Evolutionary conservation across 2,888 invertebrate species (phyloP), one percentile per base, ranked within the genome.

Genomic region (Julus scanicus): DNA sequence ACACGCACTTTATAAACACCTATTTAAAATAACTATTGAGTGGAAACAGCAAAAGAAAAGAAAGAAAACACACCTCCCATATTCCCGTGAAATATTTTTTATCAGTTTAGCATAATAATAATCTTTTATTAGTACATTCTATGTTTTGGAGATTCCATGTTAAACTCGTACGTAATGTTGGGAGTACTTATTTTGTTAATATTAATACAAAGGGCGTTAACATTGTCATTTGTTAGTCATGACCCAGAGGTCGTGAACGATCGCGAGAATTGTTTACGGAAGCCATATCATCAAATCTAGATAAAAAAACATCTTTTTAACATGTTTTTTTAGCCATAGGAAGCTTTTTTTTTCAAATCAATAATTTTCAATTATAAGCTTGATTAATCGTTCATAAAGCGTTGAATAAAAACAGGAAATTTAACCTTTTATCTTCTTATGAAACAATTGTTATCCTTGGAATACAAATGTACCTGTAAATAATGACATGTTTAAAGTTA

Each of bases 161-260:
- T n/a, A 11, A 29, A 37, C 37, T 80, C 37, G 44, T 5, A 44
- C 44, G 6, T 20, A 2, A 37, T 3, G 37, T 37, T 80, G 37
- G 37, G 80, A 15, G 9, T 37, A 80, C 29, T 37, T 37, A 71
- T 80, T 80, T 37, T 3, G 15, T 80, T 29, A 37, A 80, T 80
- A 80, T 80, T 80, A 80, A 80, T 3, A 37, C 80, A 11, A 37
- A 37, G 80, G 80, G 80, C 80, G 80, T 80, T 2, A 13, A 15
- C 29, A 37, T 37, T 80, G 37, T 80, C 13, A 37, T 37, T 80
- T 37, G 11, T 29, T 80, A 80, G 80, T 80, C 80, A 37, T 80
- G 80, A 37, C 80, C 80, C 80, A 80, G 80, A 80, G 80, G 80
- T 80, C 80, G 37, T 15, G 80, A 37, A 80, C 80, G 80, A 80